phyloP scores from a whole-genome alignment of 2,797 vertebrate species.

The Amblyopsis hoosieri region DNA sequence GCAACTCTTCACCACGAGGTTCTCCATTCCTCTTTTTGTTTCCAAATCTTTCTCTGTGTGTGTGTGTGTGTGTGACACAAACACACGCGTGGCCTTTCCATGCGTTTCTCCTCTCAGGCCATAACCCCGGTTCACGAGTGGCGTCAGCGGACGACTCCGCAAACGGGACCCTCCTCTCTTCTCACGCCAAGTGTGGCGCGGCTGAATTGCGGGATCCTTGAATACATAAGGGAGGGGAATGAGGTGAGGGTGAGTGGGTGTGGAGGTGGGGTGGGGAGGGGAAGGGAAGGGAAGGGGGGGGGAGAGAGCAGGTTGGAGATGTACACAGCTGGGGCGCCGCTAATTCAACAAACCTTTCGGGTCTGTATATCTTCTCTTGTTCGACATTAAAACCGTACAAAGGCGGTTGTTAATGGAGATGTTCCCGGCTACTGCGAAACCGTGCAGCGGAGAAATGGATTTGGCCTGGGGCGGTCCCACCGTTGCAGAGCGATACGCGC shows the following conservation, averaged over 20 bases:
- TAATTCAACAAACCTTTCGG: neutral
- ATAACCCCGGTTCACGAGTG: too few relatives aligned
- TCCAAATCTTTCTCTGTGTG: too few relatives aligned
- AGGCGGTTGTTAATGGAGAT: neutral
- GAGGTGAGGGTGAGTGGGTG: conserved; percentile 3
- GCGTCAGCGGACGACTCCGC: conserved; percentile 7
- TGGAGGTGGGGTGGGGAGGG: conserved; percentile 54
- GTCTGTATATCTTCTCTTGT: neutral
- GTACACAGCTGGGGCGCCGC: too few relatives aligned
- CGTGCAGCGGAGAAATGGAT: conserved; percentile 2
- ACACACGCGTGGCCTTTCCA: too few relatives aligned
- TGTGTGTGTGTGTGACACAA: too few relatives aligned
- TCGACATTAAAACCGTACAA: neutral
- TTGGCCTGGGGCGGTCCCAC: conserved; percentile 14
- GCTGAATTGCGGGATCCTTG: too few relatives aligned
- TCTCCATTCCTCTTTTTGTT: too few relatives aligned
- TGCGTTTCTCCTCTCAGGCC: too few relatives aligned
- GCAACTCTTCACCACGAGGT: too few relatives aligned
- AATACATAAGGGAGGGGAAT: too few relatives aligned
- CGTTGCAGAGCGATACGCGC: neutral
- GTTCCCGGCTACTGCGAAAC: neutral
- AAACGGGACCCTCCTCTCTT: neutral
- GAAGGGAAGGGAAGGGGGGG: conserved; percentile 4
- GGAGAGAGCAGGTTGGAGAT: neutral
- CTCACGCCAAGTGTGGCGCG: neutral